Evolutionary conservation across 2,113 vertebrate genomes (phyloP), one percentile per base, ranked within the genome.

Genomic region (Bubo blakistoni): DNA sequence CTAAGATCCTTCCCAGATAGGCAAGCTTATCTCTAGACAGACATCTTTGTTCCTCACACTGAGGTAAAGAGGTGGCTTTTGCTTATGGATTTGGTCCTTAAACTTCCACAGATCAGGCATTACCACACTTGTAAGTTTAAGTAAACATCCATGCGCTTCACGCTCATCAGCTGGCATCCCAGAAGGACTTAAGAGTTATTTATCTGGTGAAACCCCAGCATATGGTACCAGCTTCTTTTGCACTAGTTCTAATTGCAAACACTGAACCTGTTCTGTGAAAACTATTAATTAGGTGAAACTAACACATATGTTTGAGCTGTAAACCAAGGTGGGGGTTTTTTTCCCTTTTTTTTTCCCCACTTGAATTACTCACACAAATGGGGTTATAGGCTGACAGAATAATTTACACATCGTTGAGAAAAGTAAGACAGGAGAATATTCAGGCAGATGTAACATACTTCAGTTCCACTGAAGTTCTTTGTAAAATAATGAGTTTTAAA

Each of bases 151-250:
- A 73, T 25, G 3, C 0, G 6, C 52, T 87, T 95, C 73, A 21
- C 51, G 52, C 74, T 90, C 94, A 92, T 96, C 86, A 86, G 81
- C 87, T 27, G 70, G 52, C 44, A 32, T 92, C 94, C 93, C 91
- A 77, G 82, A 94, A 89, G 94, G 94, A 80, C 66, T 88, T 40
- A 47, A 26, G 91, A 59, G 81, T 16, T 92, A 69, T 95, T 96
- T 74, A 49, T 82, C 72, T 69, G 82, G 78, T 87, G 81, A 94
- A 92, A 47, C 51, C 85, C 69, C 49, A 47, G 97, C 96, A 87
- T 76, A 88, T 57, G 72, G 86, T 66, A 34, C 92, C 81, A 71
- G 86, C 54, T 87, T 58, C 27, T 72, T 91, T 84, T 61, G 82
- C 59, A 65, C 86, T 63, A 51, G 10, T 51, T 58, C 86, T 92